Base-by-base conservation (phyloP, 2,797 vertebrate genomes). In the Discoglossus pictus region DNA sequence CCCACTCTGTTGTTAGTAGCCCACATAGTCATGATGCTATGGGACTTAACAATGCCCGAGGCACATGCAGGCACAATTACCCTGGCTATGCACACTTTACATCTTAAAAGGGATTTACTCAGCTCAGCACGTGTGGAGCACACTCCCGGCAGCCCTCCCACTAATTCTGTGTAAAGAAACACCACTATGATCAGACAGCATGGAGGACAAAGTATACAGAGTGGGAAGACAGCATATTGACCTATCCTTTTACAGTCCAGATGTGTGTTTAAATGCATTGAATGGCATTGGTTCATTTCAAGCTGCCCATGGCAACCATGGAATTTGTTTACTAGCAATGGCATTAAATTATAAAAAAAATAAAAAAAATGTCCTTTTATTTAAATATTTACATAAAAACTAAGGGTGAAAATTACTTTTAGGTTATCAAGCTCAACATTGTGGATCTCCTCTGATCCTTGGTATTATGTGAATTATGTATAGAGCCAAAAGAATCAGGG, bases 51-150 rank as follows among this genome's bases (percentile, higher is more conserved):
- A 76, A 59, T 58, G 56, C 56, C 75, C 51, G 72, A 55, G 47
- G 76, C 83, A 80, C 83, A 84, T 84, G 80, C 73, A 75, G 79
- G 80, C 78, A 71, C 88, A 89, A 91, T 90, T 87, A 86, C 86
- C 82, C 72, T 76, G 75, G 51, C 76, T 83, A 82, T 86, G 25
- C 59, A 62, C 89, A 88, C 84, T 90, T 77, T 75, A 58, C 54
- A 56, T 74, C 66, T 74, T 88, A 89, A 90, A 90, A 84, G 61
- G 47, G 64, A 65, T 76, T 76, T 79, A 87, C 89, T 92, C 84
- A 86, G 76, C 78, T 55, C 76, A 71, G 77, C 86, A 87, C 83
- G 78, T 87, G 88, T 82, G 78, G 73, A 61, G 71, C 79, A 79
- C 83, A 83, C 84, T 79, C 83, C 80, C 81, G 80, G 65, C 72